These are phyloP conservation scores for Bombylius major DNA, from an alignment of 2,888 invertebrate species.

Conservation along the genomic window DNA sequence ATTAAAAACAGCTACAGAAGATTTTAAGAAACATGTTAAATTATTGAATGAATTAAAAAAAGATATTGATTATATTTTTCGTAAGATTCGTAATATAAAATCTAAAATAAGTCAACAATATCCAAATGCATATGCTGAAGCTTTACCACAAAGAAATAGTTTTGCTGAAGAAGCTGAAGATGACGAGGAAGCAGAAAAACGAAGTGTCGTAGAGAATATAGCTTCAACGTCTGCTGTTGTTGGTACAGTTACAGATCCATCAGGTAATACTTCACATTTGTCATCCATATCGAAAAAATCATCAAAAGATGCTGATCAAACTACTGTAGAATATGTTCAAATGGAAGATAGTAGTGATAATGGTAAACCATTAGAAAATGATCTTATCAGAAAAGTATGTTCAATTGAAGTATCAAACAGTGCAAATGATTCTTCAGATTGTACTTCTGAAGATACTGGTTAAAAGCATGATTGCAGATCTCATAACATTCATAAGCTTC, in stretches of 20 bases:
- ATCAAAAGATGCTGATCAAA: slow-evolving; percentile 17
- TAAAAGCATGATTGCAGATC: slow-evolving; percentile 14
- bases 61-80: slow-evolving; percentile 88
- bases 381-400: slow-evolving; percentile 36
- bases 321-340: slow-evolving; percentile 35
- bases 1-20: slow-evolving; percentile 69
- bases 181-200: slow-evolving; percentile 31
- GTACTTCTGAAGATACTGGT: slow-evolving; percentile 46
- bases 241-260: slow-evolving; percentile 6
- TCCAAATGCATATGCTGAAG: slow-evolving; percentile 52
- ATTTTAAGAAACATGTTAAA: slow-evolving; percentile 83
- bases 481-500: no score
- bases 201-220: slow-evolving; percentile 24
- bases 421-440: slow-evolving; percentile 52
- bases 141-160: slow-evolving; percentile 37
- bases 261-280: not conserved
- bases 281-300: slow-evolving; percentile 9
- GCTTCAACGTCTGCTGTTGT: slow-evolving; percentile 27
- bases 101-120: slow-evolving; percentile 63
- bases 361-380: slow-evolving; percentile 33
- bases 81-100: slow-evolving; percentile 75
- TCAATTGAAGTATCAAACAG: slow-evolving; percentile 51
- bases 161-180: slow-evolving; percentile 40
- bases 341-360: slow-evolving; percentile 36
- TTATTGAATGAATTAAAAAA: slow-evolving; percentile 83